Evolutionary conservation across 2,113 vertebrate genomes (phyloP).

Genomic region (Strix uralensis): DNA sequence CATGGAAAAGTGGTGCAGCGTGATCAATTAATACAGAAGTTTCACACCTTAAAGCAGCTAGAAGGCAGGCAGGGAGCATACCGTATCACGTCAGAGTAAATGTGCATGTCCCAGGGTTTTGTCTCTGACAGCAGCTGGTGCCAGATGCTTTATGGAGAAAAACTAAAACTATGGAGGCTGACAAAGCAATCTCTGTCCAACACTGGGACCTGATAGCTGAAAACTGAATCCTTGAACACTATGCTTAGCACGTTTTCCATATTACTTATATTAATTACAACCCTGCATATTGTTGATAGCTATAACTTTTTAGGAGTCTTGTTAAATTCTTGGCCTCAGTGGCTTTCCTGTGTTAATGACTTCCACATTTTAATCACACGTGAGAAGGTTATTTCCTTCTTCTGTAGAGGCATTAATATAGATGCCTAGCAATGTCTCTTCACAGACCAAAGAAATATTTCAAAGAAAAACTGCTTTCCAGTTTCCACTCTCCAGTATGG

Average conservation of each 20-base stretch:
- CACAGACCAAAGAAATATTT: background rate
- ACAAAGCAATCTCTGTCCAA: background rate
- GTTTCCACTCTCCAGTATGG: background rate
- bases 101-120: rapidly evolving
- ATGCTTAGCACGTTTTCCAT: background rate
- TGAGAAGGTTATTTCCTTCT: slow-evolving; percentile 14
- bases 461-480: background rate
- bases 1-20: background rate
- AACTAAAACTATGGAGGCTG: background rate
- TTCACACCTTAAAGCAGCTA: background rate
- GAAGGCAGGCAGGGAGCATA: background rate
- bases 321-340: slow-evolving; percentile 3
- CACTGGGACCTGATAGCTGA: background rate
- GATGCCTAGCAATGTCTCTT: background rate
- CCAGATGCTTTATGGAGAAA: background rate
- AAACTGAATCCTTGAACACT: background rate
- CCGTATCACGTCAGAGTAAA: background rate
- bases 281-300: background rate
- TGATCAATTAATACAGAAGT: background rate
- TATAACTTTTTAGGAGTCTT: background rate
- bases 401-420: background rate
- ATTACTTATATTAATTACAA: background rate
- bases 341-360: slow-evolving; percentile 20
- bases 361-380: slow-evolving; percentile 19
- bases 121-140: background rate